Evolutionary conservation across 2,888 invertebrate species (phyloP), one percentile per base, ranked within the genome.

Genomic region (Myathropa florea): DNA sequence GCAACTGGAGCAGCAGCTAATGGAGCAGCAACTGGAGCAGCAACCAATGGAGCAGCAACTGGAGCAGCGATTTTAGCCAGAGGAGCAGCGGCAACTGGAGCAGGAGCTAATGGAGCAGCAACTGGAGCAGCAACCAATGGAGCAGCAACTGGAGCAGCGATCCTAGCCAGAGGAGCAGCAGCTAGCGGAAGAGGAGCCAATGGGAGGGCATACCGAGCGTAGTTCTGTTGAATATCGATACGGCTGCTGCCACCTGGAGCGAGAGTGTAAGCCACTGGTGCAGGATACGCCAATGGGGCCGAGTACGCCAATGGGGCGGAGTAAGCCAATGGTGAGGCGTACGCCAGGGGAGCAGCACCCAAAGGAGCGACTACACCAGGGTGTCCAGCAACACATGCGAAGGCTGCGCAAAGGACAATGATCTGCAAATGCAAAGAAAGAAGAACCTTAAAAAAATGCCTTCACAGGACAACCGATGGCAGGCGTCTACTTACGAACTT

Each of bases 121-220:
- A 61, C 23, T 21, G 82, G 63, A 81, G 67, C 68, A 24, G 67
- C 46, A 23, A 83, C 61, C 53, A 53, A 26, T 46, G 57, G 33
- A 46, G 73, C 57, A 26, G 73, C 93, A 18, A 61, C 23, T 21
- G 82, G 63, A 81, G 67, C 68, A 24, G 67, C 46, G 7, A 80
- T 26, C 10, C 39, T 53, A 23, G 87, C 61, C 53, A 53, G 23
- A 59, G 57, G 33, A 46, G 73, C 57, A 26, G 73, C 61, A 55
- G 46, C 46, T 18, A 46, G 7, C 9, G 46, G 46, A 46, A 46
- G 18, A 7, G 46, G 46, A 24, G 46, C 65, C 18, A 79, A 80
- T 95, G 9, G 95, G 95, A 92, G 95, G 95, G 77, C 73, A 89
- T 94, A 94, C 0, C 95, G 70, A n/a, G 80, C 68, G 59, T 84